phyloP scores from a whole-genome alignment of 2,888 invertebrate genomes.

The Eupithecia pulchellata region DNA sequence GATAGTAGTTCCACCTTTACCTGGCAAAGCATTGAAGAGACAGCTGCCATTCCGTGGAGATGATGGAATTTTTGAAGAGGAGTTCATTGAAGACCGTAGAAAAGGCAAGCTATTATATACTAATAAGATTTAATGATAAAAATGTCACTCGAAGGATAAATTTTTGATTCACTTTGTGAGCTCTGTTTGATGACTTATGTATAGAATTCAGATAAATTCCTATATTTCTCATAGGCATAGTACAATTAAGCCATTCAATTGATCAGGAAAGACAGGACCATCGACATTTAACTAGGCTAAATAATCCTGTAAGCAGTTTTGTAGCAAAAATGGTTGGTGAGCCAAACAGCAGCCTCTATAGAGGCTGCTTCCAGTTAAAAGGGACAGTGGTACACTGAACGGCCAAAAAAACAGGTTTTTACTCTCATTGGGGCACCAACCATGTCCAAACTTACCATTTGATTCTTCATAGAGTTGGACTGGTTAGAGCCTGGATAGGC shows the following conservation, averaged over 20 bases:
- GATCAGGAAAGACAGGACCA: no score
- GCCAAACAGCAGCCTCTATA: no score
- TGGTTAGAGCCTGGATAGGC: not conserved
- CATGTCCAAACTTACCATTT: not conserved
- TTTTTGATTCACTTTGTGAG: no score
- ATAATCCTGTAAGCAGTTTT: no score
- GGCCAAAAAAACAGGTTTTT: not conserved
- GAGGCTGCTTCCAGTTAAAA: no score
- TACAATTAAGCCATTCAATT: no score
- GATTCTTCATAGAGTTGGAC: not conserved
- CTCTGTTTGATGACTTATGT: no score
- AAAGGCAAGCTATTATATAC: slow-evolving; percentile 86
- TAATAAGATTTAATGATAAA: not conserved
- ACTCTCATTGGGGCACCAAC: not conserved
- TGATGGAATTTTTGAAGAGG: slow-evolving; percentile 99
- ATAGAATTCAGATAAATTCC: no score
- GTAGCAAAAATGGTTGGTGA: no score
- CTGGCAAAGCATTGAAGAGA: slow-evolving; percentile 99
- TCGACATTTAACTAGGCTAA: no score
- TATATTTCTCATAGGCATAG: no score
- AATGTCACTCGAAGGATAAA: not conserved
- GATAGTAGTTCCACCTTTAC: slow-evolving; percentile 99
- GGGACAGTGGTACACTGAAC: no score
- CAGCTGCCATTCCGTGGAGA: slow-evolving; percentile 99
- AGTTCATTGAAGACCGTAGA: slow-evolving; percentile 99